Base-by-base conservation (phyloP, 1,140 invertebrate genomes). In the Drosophila triauraria region DNA sequence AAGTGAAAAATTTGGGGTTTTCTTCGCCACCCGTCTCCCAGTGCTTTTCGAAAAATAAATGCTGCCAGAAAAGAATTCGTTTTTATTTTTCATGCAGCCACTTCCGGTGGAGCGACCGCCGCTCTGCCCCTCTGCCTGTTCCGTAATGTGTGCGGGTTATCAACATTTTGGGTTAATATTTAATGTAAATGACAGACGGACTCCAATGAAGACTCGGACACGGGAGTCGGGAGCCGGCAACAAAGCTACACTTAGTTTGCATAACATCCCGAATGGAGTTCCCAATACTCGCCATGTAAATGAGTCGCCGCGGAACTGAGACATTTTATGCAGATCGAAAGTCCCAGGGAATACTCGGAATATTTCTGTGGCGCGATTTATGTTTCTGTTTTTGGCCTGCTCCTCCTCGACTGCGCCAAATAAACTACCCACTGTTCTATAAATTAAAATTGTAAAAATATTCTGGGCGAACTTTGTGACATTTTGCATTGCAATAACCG, bases 281-380 rank as follows among this genome's bases (percentile, higher is more conserved):
- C 46, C 46, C 67, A 51, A 60, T 60, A 72, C 72, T 69, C 20
- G 51, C 57, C 47, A 85, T 82, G 81, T 69, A 90, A 90, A 87
- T 87, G 70, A 68, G 48, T 75, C 69, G 75, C 62, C 65, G 60
- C 78, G 59, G 67, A 81, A 76, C 56, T 70, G 78, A 81, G 81
- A 82, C 85, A 90, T 56, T 85, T 90, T 88, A 90, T 88, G 85
- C 67, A 88, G 81, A 88, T 88, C 85, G 85, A 88, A 90, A 82
- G 83, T 90, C 75, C 20, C 84, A 70, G 50, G 44, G 57, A 65
- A 59, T 60, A 76, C 75, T 82, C 71, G 43, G 56, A 75, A 64
- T 78, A 77, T 64, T 60, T 50, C 75, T 65, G 51, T 70, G 30
- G 38, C 47, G 15, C 63, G 61, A 75, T 69, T 87, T 87, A 72